These are phyloP conservation scores for Micrasema longulum DNA, from an alignment of 1,140 invertebrate genomes.

Conservation along the genomic window DNA sequence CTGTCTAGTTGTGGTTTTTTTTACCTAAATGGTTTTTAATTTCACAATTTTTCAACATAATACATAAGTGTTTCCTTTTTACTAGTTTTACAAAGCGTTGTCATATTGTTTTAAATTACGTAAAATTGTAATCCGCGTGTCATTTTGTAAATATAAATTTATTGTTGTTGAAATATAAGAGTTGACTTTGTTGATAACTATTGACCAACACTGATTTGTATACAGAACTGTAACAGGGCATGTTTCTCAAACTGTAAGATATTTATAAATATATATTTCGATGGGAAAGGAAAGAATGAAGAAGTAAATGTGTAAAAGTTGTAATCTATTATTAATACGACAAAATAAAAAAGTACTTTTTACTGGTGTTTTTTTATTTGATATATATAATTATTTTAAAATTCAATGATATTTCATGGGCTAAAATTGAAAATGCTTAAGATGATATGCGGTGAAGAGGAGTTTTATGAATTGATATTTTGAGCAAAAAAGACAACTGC, in stretches of 20 bases:
- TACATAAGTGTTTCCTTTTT: too few relatives aligned
- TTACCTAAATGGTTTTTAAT: too few relatives aligned
- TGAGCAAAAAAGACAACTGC: too few relatives aligned
- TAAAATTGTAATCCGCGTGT: conserved; percentile 1
- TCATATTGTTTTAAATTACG: neutral
- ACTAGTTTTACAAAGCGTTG: conserved; percentile 4
- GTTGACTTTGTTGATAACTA: conserved; percentile 28
- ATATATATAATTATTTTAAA: too few relatives aligned
- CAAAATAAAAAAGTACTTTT: conserved; percentile 53
- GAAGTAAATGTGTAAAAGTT: conserved; percentile 51
- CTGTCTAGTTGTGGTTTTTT: too few relatives aligned
- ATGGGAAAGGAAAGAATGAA: conserved; percentile 24
- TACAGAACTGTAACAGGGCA: conserved; percentile 28
- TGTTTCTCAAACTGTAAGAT: conserved; percentile 28
- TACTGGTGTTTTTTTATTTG: too few relatives aligned
- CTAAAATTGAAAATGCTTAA: too few relatives aligned
- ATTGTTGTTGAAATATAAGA: conserved; percentile 29
- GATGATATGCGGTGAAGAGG: too few relatives aligned
- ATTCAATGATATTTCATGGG: too few relatives aligned
- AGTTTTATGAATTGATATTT: too few relatives aligned
- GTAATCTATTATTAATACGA: conserved; percentile 52
- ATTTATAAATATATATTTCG: conserved; percentile 30
- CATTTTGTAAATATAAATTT: conserved; percentile 25
- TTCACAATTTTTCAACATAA: too few relatives aligned
- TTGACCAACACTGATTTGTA: conserved; percentile 30